Percentiles rank a stretch among this genome's conserved stretches.
Evolutionary conservation across 2,888 invertebrate genomes (phyloP).

Genomic region (Saturnia pavonia): DNA sequence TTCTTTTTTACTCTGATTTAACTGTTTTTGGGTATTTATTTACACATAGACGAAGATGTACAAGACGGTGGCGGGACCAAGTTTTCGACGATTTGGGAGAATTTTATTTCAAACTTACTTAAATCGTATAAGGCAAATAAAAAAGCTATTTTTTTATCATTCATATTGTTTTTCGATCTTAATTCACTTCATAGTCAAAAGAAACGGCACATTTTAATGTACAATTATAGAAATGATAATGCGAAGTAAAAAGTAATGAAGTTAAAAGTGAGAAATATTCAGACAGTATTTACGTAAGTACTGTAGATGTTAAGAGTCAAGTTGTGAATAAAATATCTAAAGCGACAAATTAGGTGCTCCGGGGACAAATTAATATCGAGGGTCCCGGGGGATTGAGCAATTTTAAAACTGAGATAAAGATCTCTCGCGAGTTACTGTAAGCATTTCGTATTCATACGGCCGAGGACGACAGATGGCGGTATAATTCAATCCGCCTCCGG

Average conservation of each 20-base stretch:
- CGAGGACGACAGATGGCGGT: slow-evolving; percentile 78
- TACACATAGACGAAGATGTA: no score
- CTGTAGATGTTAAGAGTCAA: slow-evolving; percentile 49
- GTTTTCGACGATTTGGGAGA: no score
- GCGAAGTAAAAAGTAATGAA: not conserved
- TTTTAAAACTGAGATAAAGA: slow-evolving; percentile 82
- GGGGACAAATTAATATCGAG: slow-evolving; percentile 74
- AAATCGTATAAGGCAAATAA: no score
- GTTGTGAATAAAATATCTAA: slow-evolving; percentile 69
- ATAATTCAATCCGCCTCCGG: slow-evolving; percentile 80
- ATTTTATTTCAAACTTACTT: no score
- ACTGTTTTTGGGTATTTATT: no score
- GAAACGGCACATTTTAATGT: not conserved
- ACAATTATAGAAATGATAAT: not conserved
- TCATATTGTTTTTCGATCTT: no score
- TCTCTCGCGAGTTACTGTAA: slow-evolving; percentile 70
- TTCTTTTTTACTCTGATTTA: no score
- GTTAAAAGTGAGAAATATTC: slow-evolving; percentile 27
- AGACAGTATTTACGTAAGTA: slow-evolving; percentile 1
- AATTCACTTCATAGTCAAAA: not conserved
- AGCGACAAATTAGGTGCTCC: slow-evolving; percentile 69
- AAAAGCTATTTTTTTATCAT: no score
- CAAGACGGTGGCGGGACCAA: no score
- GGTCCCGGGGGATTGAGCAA: slow-evolving; percentile 74
- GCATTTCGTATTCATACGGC: slow-evolving; percentile 79